phyloP scores from a whole-genome alignment of 2,888 invertebrate species.

The Deroplatys truncata region DNA sequence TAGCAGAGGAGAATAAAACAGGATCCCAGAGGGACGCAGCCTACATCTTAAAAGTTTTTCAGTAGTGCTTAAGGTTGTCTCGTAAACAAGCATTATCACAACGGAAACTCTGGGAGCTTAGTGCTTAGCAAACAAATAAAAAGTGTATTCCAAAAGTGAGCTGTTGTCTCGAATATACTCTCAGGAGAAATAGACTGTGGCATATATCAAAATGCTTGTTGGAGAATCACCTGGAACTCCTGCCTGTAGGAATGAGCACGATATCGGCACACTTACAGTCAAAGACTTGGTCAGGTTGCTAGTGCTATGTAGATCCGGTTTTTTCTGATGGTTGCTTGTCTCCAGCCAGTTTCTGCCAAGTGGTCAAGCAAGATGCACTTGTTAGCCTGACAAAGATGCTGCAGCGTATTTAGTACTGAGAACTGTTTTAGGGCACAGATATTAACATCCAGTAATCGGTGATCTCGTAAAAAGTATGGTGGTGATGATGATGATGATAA shows the following conservation, averaged over 20 bases:
- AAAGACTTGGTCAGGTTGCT: background rate
- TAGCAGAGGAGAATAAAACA: background rate
- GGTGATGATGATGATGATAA: no score
- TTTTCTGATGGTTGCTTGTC: background rate
- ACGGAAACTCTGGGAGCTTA: background rate
- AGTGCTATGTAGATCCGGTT: no score
- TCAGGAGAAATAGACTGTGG: background rate
- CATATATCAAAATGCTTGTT: background rate
- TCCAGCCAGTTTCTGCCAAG: background rate
- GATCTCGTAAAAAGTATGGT: no score
- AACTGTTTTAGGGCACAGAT: no score
- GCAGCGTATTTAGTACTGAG: no score
- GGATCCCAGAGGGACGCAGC: background rate
- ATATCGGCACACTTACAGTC: background rate
- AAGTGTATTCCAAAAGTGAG: background rate
- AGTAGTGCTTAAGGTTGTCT: background rate
- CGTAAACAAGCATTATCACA: background rate
- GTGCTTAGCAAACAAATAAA: background rate
- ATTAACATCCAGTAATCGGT: no score
- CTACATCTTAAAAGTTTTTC: background rate
- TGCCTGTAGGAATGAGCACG: background rate
- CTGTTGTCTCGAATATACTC: background rate
- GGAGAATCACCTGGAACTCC: background rate
- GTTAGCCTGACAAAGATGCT: no score
- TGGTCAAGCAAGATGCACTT: background rate